Evolutionary conservation across 2,797 vertebrate genomes (phyloP).

Genomic region (Danio choprae): DNA sequence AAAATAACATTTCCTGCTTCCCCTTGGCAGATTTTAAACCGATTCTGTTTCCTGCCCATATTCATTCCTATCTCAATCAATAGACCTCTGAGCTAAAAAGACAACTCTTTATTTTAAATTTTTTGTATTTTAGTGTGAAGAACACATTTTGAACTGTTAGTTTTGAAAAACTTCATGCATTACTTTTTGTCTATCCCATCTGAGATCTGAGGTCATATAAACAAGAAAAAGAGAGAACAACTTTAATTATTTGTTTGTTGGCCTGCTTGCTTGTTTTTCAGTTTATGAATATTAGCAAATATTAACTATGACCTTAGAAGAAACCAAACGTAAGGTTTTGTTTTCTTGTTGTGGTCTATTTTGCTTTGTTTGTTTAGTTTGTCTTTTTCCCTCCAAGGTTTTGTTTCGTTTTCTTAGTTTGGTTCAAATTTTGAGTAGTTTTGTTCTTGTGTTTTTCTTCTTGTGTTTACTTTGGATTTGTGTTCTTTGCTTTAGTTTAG

Average conservation of each 20-base stretch:
- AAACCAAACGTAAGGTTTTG: no score
- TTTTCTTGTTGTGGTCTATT: no score
- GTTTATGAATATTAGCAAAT: neutral
- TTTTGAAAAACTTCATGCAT: neutral
- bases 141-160: neutral
- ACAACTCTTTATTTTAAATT: no score
- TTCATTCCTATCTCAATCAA: conserved; percentile 28
- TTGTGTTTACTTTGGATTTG: no score
- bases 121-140: no score
- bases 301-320: neutral
- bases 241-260: neutral
- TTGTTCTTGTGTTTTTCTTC: no score
- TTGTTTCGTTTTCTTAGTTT: no score
- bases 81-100: neutral
- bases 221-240: neutral
- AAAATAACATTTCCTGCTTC: conserved; percentile 31
- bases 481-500: no score
- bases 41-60: conserved; percentile 16
- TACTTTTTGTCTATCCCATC: neutral
- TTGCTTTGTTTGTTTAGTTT: no score
- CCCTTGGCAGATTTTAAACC: conserved; percentile 9
- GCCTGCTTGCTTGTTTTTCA: neutral
- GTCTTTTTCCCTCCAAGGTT: no score
- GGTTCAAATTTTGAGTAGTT: no score
- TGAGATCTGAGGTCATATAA: neutral